Evolutionary conservation across 2,888 invertebrate genomes (phyloP).

Genomic region (Troides aeacus): DNA sequence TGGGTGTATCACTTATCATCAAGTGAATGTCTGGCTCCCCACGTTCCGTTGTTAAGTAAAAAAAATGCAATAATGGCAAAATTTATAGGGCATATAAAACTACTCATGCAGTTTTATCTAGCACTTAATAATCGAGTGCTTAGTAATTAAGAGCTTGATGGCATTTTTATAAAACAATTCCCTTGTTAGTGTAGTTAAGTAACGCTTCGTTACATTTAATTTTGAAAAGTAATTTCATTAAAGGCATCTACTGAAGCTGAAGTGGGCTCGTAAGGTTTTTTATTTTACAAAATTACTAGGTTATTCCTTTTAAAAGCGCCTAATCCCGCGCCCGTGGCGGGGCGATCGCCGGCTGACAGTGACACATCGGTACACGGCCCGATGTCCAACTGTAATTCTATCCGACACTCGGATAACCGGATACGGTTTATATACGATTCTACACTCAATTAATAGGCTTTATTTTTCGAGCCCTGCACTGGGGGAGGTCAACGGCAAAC

Average conservation of each 20-base stretch:
- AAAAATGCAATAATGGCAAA: too few species aligned
- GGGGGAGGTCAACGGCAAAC: constrained; percentile 8
- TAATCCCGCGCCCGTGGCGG: constrained; percentile 65
- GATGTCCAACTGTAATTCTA: constrained; percentile 77
- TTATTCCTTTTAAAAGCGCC: constrained; percentile 71
- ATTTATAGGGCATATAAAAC: not conserved
- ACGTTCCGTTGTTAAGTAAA: too few species aligned
- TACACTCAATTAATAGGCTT: constrained; percentile 27
- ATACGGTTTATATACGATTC: constrained; percentile 23
- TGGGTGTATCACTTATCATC: too few species aligned
- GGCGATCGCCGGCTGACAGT: constrained; percentile 74
- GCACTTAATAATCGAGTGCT: not conserved
- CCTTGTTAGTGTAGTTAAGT: not conserved
- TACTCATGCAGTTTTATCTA: not conserved
- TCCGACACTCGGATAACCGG: constrained; percentile 48
- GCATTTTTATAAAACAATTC: not conserved
- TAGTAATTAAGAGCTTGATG: not conserved
- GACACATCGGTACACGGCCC: constrained; percentile 79
- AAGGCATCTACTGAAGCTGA: not conserved
- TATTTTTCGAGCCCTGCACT: constrained; percentile 6
- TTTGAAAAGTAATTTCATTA: constrained; percentile 14
- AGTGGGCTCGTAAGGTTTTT: constrained; percentile 16
- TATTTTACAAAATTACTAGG: constrained; percentile 47
- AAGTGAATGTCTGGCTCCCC: too few species aligned
- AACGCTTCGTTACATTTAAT: not conserved